Evolutionary conservation across 2,888 invertebrate species (phyloP).

Genomic region (Ornithoptera alexandrae): DNA sequence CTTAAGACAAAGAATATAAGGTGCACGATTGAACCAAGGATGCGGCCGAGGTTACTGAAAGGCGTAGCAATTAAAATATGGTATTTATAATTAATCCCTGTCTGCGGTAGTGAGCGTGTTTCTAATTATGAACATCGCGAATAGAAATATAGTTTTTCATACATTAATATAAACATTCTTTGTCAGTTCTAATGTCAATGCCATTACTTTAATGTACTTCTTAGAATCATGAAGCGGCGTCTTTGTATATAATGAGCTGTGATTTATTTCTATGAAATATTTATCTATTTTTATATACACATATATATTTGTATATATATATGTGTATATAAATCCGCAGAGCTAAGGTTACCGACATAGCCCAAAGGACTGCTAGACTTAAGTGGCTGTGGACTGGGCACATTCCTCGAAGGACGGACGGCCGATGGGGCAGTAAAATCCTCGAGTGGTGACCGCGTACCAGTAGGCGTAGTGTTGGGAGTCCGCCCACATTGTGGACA

Average conservation of each 20-base stretch:
- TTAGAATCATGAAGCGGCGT: conserved; percentile 13
- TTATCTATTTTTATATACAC: background rate
- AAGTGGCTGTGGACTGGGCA: too few species aligned
- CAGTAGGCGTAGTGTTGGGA: too few species aligned
- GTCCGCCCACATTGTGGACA: too few species aligned
- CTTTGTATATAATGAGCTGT: conserved; percentile 10
- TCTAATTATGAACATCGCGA: background rate
- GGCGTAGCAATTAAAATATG: background rate
- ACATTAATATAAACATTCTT: background rate
- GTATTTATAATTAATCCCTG: background rate
- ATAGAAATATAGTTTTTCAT: background rate
- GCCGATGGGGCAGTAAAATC: too few species aligned
- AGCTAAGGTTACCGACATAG: too few species aligned
- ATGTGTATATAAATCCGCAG: too few species aligned
- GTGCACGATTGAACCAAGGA: background rate
- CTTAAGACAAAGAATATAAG: background rate
- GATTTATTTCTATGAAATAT: conserved; percentile 9
- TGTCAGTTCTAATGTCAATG: background rate
- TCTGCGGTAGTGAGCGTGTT: background rate
- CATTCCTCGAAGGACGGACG: too few species aligned
- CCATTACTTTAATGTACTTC: conserved; percentile 9
- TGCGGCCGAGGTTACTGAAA: background rate
- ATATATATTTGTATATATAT: too few species aligned
- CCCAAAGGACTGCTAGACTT: too few species aligned
- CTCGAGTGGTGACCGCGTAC: too few species aligned